Conservation (phyloP, 2,888 invertebrate species). For the Hyposoter didymator region DNA sequence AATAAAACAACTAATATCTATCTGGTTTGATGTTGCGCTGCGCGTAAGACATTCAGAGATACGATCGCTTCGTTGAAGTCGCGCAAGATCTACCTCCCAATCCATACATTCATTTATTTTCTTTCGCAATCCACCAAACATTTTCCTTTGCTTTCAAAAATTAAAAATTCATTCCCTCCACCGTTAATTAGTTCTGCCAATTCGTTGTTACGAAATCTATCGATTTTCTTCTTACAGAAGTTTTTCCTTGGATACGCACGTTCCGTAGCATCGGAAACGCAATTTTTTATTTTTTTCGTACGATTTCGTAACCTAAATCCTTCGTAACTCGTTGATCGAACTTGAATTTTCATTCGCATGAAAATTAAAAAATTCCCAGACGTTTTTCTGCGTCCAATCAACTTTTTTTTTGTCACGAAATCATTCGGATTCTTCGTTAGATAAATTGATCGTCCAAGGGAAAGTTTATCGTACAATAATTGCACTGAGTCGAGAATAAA, state of each 20-base stretch:
- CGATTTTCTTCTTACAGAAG: background rate
- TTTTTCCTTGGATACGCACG: background rate
- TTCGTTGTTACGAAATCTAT: background rate
- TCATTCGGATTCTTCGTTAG: background rate
- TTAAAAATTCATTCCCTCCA: background rate
- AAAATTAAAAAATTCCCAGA: background rate
- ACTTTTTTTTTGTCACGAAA: background rate
- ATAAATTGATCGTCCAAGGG: too few species aligned
- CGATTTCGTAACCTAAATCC: background rate
- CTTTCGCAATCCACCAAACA: slow-evolving; percentile 47
- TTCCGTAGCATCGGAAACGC: too few species aligned
- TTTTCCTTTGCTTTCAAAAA: slow-evolving; percentile 4
- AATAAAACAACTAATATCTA: slow-evolving; percentile 45
- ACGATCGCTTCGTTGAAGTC: slow-evolving; percentile 51
- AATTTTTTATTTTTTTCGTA: background rate
- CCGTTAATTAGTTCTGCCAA: background rate
- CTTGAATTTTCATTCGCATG: background rate
- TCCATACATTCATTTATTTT: slow-evolving; percentile 61
- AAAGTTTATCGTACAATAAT: too few species aligned
- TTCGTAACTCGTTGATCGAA: background rate
- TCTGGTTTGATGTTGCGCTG: slow-evolving; percentile 38
- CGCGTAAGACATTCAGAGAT: slow-evolving; percentile 23
- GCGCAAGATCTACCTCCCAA: slow-evolving; percentile 11
- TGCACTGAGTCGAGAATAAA: too few species aligned
- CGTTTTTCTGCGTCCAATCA: background rate